Evolutionary conservation across 2,797 vertebrate species (phyloP), one percentile per base, ranked within the genome.

Genomic region (Choloepus didactylus): DNA sequence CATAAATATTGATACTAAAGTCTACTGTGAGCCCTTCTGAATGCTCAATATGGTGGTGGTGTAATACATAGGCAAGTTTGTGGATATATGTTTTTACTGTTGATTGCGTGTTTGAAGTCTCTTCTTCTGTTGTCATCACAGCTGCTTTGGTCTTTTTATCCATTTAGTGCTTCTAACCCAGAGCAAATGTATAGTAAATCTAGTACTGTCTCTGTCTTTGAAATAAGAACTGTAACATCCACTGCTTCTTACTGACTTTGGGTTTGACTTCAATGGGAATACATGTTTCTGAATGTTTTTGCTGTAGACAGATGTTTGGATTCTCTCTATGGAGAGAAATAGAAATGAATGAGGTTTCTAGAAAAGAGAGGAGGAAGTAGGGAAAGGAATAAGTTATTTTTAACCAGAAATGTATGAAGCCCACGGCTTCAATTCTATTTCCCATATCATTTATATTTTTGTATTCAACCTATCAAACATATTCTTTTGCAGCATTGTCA

Each of bases 111-210:
- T 66, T 85, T 69, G 29, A 77, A 23, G 84, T 93, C 5, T 46
- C 56, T 54, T 85, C 75, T 72, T 14, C 10, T 85, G 12, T 81
- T 64, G n/a, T 84, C 11, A 15, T 35, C 6, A 82, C 4, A 88
- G 77, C 5, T 81, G 9, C 16, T 77, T 85, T 86, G 83, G 35
- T 89, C 27, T 70, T 87, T 87, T 85, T 62, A 88, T 67, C 10
- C 46, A 70, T 14, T 12, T 73, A 38, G 15, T 46, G 2, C 15
- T 87, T 67, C 6, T 25, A 91, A 9, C n/a, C 56, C 46, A 27
- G 1, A 41, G 18, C 29, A 41, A 85, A 54, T 4, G 2, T 21
- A 44, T 1, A 29, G 21, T 25, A 75, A 64, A 51, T 35, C 2
- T 27, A 9, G 23, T 18, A 18, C 51, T 35, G 35, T 67, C 35